phyloP scores from a whole-genome alignment of 2,113 vertebrate species.

The Psittacara wagleri region DNA sequence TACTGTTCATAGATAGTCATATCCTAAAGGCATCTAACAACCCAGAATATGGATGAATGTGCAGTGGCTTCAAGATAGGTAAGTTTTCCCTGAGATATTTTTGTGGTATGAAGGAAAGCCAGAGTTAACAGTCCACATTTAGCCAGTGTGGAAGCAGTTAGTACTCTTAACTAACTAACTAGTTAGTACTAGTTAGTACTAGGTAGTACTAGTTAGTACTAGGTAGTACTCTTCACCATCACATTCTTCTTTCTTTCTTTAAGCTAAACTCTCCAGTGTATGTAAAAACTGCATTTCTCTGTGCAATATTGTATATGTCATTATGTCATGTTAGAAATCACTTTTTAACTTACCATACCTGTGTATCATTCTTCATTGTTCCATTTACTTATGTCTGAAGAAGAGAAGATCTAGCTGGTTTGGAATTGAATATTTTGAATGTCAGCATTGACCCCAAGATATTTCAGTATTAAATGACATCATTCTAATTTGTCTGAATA shows the following conservation, averaged over 20 bases:
- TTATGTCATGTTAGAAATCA: background rate
- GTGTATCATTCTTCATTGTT: background rate
- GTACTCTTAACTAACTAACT: background rate
- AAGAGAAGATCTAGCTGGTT: background rate
- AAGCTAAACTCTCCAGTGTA: background rate
- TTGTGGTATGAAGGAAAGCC: background rate
- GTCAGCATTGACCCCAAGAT: background rate
- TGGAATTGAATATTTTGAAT: background rate
- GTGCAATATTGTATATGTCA: background rate
- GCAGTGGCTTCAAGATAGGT: background rate
- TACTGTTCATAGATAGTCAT: background rate
- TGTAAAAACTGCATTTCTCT: background rate
- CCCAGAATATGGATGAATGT: background rate
- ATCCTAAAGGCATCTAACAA: background rate
- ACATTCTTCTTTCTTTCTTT: background rate
- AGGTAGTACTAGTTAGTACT: no score
- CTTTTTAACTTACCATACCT: background rate
- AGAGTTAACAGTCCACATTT: background rate
- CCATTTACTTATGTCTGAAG: background rate
- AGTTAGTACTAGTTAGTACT: no score
- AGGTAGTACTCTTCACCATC: background rate
- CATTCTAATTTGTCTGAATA: background rate
- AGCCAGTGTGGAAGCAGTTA: background rate
- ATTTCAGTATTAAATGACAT: background rate
- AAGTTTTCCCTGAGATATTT: background rate